phyloP scores from a whole-genome alignment of 2,797 vertebrate species.

The Lycodopsis pacificus region DNA sequence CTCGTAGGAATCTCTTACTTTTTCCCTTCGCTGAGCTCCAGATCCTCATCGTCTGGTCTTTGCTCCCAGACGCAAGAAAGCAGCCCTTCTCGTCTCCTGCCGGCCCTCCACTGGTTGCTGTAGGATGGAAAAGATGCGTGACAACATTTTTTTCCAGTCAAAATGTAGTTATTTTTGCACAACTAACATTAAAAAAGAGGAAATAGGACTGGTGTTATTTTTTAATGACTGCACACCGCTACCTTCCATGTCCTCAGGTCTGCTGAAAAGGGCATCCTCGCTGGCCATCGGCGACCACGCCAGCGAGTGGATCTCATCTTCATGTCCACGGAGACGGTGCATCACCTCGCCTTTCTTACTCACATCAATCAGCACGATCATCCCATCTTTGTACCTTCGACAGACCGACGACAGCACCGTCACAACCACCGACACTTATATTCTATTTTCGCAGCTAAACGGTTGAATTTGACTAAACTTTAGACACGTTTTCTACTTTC shows the following conservation, averaged over 20 bases:
- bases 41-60: conserved; percentile 94
- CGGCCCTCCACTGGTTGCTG: conserved; percentile 66
- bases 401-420: accelerated
- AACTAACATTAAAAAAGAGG: background rate
- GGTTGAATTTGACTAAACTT: background rate
- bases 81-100: conserved; percentile 81
- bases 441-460: background rate
- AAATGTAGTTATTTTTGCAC: background rate
- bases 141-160: background rate
- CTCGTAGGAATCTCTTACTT: conserved; percentile 78
- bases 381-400: conserved; percentile 95
- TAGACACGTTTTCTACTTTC: background rate
- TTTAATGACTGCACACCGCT: background rate
- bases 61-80: conserved; percentile 94
- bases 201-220: background rate
- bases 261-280: conserved; percentile 77
- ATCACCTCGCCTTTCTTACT: conserved; percentile 92
- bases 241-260: conserved; percentile 85
- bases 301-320: conserved; percentile 95
- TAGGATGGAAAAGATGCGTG: conserved; percentile 13
- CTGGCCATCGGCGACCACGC: conserved; percentile 90
- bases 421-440: background rate
- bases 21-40: conserved; percentile 92
- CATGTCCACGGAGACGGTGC: conserved; percentile 93
- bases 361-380: conserved; percentile 93